Evolutionary conservation across 2,888 invertebrate genomes (phyloP).

Genomic region (Yponomeuta plumbellus): DNA sequence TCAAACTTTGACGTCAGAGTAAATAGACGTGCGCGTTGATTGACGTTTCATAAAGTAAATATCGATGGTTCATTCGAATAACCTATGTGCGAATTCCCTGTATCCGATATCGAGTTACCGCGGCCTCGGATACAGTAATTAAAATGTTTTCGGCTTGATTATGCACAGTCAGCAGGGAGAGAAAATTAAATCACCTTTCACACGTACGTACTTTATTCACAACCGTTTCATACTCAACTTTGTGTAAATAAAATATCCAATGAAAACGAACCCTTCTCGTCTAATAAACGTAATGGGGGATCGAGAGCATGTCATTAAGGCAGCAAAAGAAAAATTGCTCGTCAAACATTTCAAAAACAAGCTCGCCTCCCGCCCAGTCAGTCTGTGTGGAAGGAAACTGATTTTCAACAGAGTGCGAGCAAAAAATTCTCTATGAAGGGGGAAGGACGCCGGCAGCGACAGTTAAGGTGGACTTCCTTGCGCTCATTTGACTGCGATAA

Average conservation of each 20-base stretch:
- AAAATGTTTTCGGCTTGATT: background rate
- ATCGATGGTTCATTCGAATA: background rate
- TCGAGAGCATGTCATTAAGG: constrained; percentile 2
- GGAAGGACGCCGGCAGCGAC: constrained; percentile 3
- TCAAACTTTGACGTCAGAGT: background rate
- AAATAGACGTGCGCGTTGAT: background rate
- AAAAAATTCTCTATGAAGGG: constrained; percentile 35
- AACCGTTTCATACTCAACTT: background rate
- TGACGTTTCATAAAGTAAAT: constrained; percentile 1
- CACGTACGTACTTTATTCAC: background rate
- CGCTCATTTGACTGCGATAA: too few species aligned
- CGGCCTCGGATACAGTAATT: background rate
- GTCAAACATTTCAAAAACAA: constrained; percentile 69
- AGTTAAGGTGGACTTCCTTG: background rate
- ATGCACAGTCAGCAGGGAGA: background rate
- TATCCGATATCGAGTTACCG: background rate
- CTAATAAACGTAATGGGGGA: background rate
- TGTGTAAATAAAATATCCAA: background rate
- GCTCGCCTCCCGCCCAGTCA: constrained; percentile 33
- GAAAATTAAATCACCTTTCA: background rate
- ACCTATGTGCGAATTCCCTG: background rate
- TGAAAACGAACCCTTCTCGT: background rate
- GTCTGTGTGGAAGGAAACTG: constrained; percentile 43
- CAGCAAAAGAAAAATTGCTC: constrained; percentile 25
- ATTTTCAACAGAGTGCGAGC: constrained; percentile 46